phyloP scores from a whole-genome alignment of 2,113 vertebrate genomes.

The Albula glossodonta region DNA sequence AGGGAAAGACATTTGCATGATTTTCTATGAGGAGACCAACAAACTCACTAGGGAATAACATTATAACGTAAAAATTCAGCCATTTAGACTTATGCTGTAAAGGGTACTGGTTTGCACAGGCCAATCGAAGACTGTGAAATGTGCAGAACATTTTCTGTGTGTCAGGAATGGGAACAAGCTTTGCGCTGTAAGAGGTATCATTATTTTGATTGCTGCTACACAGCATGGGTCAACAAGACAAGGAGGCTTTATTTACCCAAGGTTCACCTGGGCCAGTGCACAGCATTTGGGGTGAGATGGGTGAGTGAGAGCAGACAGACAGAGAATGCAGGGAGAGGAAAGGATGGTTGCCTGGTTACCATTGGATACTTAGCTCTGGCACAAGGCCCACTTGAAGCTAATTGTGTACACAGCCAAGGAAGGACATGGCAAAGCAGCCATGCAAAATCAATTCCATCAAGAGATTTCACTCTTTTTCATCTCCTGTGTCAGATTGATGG shows the following conservation, averaged over 20 bases:
- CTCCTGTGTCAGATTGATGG: constrained; percentile 20
- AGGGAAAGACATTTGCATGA: constrained; percentile 12
- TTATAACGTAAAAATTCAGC: neutral
- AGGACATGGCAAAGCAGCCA: constrained; percentile 33
- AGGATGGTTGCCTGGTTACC: constrained; percentile 47
- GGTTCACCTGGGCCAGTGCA: neutral
- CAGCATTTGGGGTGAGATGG: constrained; percentile 1
- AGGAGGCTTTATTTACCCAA: neutral
- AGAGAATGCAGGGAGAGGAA: constrained; percentile 25
- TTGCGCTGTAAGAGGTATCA: neutral
- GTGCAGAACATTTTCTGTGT: neutral
- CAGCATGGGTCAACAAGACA: neutral
- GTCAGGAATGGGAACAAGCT: neutral
- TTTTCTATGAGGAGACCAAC: neutral
- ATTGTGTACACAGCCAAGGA: constrained; percentile 47
- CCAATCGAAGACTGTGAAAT: neutral
- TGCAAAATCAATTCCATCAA: constrained; percentile 42
- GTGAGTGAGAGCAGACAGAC: constrained; percentile 21
- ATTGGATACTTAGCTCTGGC: constrained; percentile 41
- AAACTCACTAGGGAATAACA: neutral
- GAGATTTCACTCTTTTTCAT: constrained; percentile 18
- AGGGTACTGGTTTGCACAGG: neutral
- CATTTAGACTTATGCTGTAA: neutral
- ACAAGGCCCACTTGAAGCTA: constrained; percentile 44
- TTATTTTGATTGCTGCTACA: neutral